Evolutionary conservation across 2,113 vertebrate genomes (phyloP).

Genomic region (Probosciger aterrimus): DNA sequence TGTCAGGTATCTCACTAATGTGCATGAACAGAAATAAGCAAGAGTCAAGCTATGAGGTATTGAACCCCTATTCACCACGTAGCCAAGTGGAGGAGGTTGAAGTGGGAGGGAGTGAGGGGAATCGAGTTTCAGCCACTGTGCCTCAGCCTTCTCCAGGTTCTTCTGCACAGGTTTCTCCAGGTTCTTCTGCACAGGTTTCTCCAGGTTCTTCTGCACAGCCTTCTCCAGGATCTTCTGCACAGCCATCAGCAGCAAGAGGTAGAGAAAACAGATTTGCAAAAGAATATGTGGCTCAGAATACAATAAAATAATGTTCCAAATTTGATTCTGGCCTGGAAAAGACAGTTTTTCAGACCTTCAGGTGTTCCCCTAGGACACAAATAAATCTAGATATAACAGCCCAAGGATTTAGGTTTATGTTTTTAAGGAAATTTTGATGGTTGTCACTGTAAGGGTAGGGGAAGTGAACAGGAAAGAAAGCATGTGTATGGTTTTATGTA

Average conservation of each 20-base stretch:
- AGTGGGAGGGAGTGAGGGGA: slow-evolving; percentile 62
- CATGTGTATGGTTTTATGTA: not conserved
- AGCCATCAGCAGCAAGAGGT: slow-evolving; percentile 75
- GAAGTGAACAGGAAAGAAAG: not conserved
- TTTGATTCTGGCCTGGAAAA: not conserved
- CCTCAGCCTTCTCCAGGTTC: slow-evolving; percentile 18
- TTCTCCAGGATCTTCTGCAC: not conserved
- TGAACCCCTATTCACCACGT: slow-evolving; percentile 68
- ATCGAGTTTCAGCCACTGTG: not conserved
- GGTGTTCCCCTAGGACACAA: not conserved
- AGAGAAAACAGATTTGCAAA: not conserved
- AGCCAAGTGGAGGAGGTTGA: slow-evolving; percentile 61
- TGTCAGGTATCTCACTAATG: slow-evolving; percentile 85
- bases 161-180: slow-evolving; percentile 3
- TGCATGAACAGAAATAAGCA: slow-evolving; percentile 86
- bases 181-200: not conserved
- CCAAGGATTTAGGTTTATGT: not conserved
- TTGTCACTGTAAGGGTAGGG: not conserved
- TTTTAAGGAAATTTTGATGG: not conserved
- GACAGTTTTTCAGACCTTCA: not conserved
- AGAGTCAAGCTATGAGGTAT: slow-evolving; percentile 72
- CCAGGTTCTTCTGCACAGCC: not conserved
- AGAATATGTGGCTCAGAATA: not conserved
- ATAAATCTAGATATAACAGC: not conserved
- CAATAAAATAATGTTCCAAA: not conserved